Evolutionary conservation across 2,113 vertebrate genomes (phyloP).

Genomic region (Epinephelus fuscoguttatus): DNA sequence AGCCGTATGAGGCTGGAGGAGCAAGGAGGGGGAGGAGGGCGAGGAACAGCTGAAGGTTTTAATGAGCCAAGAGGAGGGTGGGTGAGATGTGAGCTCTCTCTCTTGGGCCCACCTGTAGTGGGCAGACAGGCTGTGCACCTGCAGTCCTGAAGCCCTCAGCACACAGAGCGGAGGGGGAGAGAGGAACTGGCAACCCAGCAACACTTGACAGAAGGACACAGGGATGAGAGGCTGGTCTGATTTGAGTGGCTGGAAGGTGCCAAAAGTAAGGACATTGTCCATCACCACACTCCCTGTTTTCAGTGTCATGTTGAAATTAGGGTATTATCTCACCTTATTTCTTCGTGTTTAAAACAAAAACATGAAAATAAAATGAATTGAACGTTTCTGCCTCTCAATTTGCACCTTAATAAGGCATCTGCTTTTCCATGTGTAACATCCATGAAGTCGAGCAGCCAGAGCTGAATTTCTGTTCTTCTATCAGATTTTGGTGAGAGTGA

Average conservation of each 20-base stretch:
- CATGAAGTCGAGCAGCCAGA: constrained; percentile 16
- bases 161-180: constrained; percentile 48
- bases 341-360: constrained; percentile 19
- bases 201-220: constrained; percentile 64
- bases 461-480: constrained; percentile 40
- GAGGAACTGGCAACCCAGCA: constrained; percentile 51
- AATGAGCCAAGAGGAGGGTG: constrained; percentile 76
- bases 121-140: constrained; percentile 66
- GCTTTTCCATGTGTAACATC: constrained; percentile 47
- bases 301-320: constrained; percentile 12
- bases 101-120: constrained; percentile 67
- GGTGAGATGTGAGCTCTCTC: constrained; percentile 52
- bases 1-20: constrained; percentile 50
- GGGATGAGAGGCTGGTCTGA: constrained; percentile 58
- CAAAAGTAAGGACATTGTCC: constrained; percentile 34
- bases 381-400: constrained; percentile 42
- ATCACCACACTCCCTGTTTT: constrained; percentile 34
- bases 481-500: constrained; percentile 60
- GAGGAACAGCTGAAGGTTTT: constrained; percentile 77
- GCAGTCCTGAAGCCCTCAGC: constrained; percentile 63
- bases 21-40: neutral
- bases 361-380: constrained; percentile 19
- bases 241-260: constrained; percentile 55
- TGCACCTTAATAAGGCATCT: constrained; percentile 42
- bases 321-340: constrained; percentile 21